Conservation (phyloP, 2,113 vertebrate species). For the Panthera leo region DNA sequence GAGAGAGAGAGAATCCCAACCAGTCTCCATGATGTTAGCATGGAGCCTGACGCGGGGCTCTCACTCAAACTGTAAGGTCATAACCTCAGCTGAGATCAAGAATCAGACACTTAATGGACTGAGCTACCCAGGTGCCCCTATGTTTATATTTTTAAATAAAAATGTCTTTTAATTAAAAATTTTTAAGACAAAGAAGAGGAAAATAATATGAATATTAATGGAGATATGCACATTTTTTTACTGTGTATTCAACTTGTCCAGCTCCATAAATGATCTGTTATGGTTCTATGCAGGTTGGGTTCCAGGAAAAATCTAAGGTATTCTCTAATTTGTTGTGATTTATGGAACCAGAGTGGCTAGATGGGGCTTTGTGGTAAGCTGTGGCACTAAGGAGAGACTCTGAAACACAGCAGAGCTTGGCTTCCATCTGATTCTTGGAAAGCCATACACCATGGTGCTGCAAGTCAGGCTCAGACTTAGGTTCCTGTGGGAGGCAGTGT, state of each 20-base stretch:
- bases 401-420: too few species aligned
- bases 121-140: neutral
- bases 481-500: neutral
- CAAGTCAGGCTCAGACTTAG: neutral
- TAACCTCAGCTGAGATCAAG: too few species aligned
- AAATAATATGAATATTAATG: neutral
- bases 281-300: neutral
- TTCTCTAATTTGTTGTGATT: neutral
- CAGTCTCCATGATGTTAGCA: too few species aligned
- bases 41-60: too few species aligned
- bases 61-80: too few species aligned
- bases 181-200: neutral
- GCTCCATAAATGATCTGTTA: neutral
- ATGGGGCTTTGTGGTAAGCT: neutral
- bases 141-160: neutral
- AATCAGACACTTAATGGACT: too few species aligned
- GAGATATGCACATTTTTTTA: neutral
- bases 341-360: neutral
- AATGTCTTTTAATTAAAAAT: neutral
- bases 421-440: neutral
- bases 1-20: too few species aligned
- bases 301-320: neutral
- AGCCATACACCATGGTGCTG: accelerated
- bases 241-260: neutral
- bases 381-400: neutral